phyloP scores from a whole-genome alignment of 2,888 invertebrate genomes.

The Helleia helle region DNA sequence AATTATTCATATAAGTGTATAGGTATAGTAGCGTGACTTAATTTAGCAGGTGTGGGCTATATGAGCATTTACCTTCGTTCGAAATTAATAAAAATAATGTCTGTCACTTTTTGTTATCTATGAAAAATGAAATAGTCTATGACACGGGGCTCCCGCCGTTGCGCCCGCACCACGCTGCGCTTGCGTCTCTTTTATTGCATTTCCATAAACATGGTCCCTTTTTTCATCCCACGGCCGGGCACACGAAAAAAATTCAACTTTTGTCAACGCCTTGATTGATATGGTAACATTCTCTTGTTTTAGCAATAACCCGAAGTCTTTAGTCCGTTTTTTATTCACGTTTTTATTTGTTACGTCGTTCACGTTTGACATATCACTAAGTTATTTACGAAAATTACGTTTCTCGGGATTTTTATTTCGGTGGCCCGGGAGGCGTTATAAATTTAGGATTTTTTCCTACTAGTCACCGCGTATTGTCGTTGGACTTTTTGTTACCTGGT shows the following conservation, averaged over 20 bases:
- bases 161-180: constrained; percentile 32
- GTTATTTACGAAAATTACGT: constrained; percentile 69
- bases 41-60: too few relatives aligned
- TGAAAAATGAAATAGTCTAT: constrained; percentile 5
- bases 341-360: constrained; percentile 69
- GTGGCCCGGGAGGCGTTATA: constrained; percentile 61
- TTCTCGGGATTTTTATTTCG: constrained; percentile 61
- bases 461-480: constrained; percentile 53
- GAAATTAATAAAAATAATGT: not conserved
- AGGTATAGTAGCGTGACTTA: too few relatives aligned
- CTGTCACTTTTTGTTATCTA: constrained; percentile 6
- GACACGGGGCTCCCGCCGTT: constrained; percentile 23
- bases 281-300: constrained; percentile 70
- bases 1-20: too few relatives aligned
- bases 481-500: constrained; percentile 65
- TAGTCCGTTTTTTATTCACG: constrained; percentile 46
- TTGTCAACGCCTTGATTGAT: constrained; percentile 73
- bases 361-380: constrained; percentile 72
- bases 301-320: constrained; percentile 63
- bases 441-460: constrained; percentile 55
- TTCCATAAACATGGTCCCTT: constrained; percentile 64
- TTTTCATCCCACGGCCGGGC: constrained; percentile 51
- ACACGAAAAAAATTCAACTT: constrained; percentile 51
- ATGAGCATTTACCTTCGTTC: not conserved
- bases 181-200: constrained; percentile 49